Evolutionary conservation across 2,888 invertebrate genomes (phyloP), one percentile per base, ranked within the genome.

Genomic region (Drosophila merina): DNA sequence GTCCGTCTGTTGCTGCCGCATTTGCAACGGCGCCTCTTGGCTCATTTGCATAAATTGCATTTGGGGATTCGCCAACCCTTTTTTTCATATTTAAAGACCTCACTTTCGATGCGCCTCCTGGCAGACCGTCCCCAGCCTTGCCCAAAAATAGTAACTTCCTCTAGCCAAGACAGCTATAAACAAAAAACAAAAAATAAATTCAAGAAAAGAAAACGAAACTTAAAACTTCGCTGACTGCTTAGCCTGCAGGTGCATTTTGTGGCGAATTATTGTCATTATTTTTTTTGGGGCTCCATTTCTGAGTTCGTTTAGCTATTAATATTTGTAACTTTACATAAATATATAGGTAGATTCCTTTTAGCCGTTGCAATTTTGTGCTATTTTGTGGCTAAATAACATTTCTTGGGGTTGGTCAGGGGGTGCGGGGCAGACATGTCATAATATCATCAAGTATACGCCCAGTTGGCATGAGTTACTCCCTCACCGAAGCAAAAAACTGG

Each of bases 181-280:
- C 52, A 40, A 28, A 47, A 40, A 60, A 40, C n/a, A n/a, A 14
- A 33, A 40, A 57, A 30, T 20, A 62, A 62, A 10, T 10, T 20
- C 44, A 25, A 10, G 25, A 38, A 50, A 52, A 9, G 52, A 64
- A 64, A 64, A 63, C 51, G 47, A 63, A 54, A 55, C 42, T 49
- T 7, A 52, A 67, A 56, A 58, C 50, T 52, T 59, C 67, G 72
- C 72, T 72, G 67, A 71, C 76, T 72, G 75, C 42, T 72, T 76
- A 69, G 86, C 88, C 88, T 82, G 86, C 88, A 86, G 86, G 88
- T 86, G 86, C 74, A 87, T 79, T 88, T 88, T 75, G 73, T 80
- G 68, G 64, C 78, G 84, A 86, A 86, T 86, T 88, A 88, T 86
- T 86, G 75, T 88, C 83, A 88, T 87, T 88, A 86, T 74, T 77